Percentiles rank a stretch among this genome's conserved stretches.
Evolutionary conservation across 2,888 invertebrate genomes (phyloP).

Genomic region (Phengaris alcon): DNA sequence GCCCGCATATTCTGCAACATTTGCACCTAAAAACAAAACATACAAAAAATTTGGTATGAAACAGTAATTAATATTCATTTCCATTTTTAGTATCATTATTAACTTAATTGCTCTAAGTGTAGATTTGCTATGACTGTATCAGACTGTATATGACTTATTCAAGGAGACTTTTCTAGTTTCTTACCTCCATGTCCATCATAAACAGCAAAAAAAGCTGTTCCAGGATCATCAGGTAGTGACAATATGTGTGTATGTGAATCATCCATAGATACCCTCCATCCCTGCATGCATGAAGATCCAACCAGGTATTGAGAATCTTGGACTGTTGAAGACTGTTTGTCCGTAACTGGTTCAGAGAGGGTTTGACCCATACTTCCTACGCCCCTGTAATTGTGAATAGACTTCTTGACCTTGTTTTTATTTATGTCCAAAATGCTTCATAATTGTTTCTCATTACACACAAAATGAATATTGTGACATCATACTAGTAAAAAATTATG

Average conservation of each 20-base stretch:
- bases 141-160: no score
- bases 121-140: no score
- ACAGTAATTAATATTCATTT: neutral
- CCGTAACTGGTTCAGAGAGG: slow-evolving; percentile 96
- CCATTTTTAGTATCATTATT: no score
- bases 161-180: neutral
- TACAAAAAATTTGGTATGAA: neutral
- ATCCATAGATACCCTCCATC: slow-evolving; percentile 99
- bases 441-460: no score
- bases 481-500: no score
- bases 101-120: no score
- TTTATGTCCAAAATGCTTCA: no score
- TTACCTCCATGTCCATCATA: slow-evolving; percentile 96
- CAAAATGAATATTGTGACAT: no score
- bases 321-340: slow-evolving; percentile 90
- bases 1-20: slow-evolving; percentile 96
- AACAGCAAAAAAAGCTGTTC: slow-evolving; percentile 96
- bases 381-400: neutral
- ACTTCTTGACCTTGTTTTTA: no score
- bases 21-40: slow-evolving; percentile 81
- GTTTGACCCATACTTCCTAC: slow-evolving; percentile 94
- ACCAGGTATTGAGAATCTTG: slow-evolving; percentile 86
- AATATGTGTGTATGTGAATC: slow-evolving; percentile 98
- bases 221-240: slow-evolving; percentile 94
- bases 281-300: slow-evolving; percentile 99